Base-by-base conservation (phyloP, 2,113 vertebrate species). In the Larimichthys crocea region DNA sequence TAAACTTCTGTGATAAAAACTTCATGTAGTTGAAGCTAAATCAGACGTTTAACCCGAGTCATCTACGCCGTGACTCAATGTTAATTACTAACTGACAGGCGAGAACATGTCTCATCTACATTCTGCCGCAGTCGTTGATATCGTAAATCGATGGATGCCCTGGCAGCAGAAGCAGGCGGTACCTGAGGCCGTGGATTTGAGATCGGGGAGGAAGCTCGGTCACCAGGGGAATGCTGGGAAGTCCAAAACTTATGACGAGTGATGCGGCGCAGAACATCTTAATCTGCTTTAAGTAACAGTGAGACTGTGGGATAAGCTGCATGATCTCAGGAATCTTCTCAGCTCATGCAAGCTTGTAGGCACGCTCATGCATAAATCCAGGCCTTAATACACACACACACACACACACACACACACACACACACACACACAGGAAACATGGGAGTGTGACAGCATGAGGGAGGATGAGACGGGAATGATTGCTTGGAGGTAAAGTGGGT, bases 251-350 rank as follows among this genome's bases (percentile, higher is more conserved):
- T 69, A 7, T 12, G 22, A 26, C 26, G 26, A 76, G 10, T n/a
- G 56, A 83, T 53, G 55, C 64, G 5, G 19, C 12, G 4, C 50
- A 56, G 52, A 64, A 75, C 61, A 61, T 88, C 71, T 81, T 65
- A 75, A 90, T 81, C 75, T 89, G 70, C 74, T 60, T 49, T 1
- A 71, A 80, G 68, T 49, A 50, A 57, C 49, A 67, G 64, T 19
- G 0, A 74, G 69, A 74, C n/a, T 12, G 22, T 0, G 53, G 72
- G 76, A 80, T 74, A 59, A 84, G 70, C 60, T 84, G 77, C 65
- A 60, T 26, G 83, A 68, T 72, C 79, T 79, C 72, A 31, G 72
- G 80, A 72, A 86, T 82, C 69, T 79, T 46, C 83, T 80, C 68
- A 16, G 73, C 76, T 69, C 79, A 83, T 62, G 52, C 61, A 20